phyloP scores from a whole-genome alignment of 2,797 vertebrate genomes.

The Neoniphon sammara region DNA sequence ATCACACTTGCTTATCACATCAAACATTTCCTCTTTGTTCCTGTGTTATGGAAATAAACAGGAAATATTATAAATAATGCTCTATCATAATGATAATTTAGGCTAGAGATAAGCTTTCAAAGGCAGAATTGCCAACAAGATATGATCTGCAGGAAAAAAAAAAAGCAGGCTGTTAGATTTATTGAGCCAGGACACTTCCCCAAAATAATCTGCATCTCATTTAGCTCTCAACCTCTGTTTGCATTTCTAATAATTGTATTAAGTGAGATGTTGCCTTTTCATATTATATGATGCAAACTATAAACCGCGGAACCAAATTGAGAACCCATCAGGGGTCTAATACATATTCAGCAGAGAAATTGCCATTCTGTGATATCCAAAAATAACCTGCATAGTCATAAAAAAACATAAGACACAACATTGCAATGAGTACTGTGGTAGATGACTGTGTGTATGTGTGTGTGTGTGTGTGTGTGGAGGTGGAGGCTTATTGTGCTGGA shows the following conservation, averaged over 20 bases:
- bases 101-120: too few species aligned
- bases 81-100: background rate
- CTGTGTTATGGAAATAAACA: too few species aligned
- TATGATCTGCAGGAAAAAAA: background rate
- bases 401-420: too few species aligned
- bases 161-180: conserved; percentile 5
- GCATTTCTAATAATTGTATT: conserved; percentile 40
- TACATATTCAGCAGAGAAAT: conserved; percentile 42
- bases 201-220: conserved; percentile 17
- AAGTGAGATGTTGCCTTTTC: conserved; percentile 16
- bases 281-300: conserved; percentile 30
- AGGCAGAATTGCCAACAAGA: background rate
- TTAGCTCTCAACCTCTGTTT: background rate
- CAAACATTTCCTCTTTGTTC: too few species aligned
- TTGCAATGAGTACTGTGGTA: too few species aligned
- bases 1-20: too few species aligned
- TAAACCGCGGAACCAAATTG: conserved; percentile 46
- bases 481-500: too few species aligned
- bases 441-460: too few species aligned
- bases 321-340: conserved; percentile 49
- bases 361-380: conserved; percentile 15
- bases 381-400: too few species aligned
- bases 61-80: too few species aligned
- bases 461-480: too few species aligned
- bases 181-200: background rate